Percentiles rank a stretch among this genome's conserved stretches.
Conservation (phyloP, 2,888 invertebrate genomes). For the Tenthredo livida region DNA sequence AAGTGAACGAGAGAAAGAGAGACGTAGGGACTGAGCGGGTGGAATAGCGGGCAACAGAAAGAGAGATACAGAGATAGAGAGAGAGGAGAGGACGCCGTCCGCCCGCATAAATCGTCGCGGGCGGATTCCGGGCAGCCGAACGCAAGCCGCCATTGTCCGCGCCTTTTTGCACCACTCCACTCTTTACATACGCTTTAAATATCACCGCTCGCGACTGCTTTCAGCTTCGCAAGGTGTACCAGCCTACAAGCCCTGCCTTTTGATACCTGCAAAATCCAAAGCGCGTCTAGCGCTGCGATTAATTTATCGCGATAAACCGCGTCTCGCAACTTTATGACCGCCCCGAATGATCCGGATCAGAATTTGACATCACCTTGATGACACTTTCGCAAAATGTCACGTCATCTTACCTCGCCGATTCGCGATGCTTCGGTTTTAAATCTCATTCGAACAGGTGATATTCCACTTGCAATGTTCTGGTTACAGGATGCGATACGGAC, state of each 20-base stretch:
- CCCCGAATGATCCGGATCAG: not conserved
- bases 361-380: not conserved
- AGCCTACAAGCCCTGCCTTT: conserved; percentile 10
- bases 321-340: not conserved
- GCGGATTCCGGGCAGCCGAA: conserved; percentile 75
- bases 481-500: conserved; percentile 37
- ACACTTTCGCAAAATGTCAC: not conserved
- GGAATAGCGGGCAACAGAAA: conserved; percentile 53
- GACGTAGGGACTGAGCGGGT: conserved; percentile 34
- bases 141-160: conserved; percentile 74
- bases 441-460: conserved; percentile 34
- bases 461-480: not conserved
- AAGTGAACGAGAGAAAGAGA: conserved; percentile 48
- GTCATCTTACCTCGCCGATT: not conserved
- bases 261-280: conserved; percentile 15
- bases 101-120: conserved; percentile 75
- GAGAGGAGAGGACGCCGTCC: conserved; percentile 61
- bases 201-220: conserved; percentile 67
- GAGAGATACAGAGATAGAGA: conserved; percentile 57
- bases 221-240: conserved; percentile 53
- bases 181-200: conserved; percentile 76
- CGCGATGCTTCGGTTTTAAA: not conserved
- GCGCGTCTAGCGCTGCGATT: not conserved
- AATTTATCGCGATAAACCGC: not conserved
- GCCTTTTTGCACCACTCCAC: conserved; percentile 70